These are phyloP conservation scores for Tetranychus piercei DNA, from an alignment of 2,888 invertebrate species.

Conservation along the genomic window DNA sequence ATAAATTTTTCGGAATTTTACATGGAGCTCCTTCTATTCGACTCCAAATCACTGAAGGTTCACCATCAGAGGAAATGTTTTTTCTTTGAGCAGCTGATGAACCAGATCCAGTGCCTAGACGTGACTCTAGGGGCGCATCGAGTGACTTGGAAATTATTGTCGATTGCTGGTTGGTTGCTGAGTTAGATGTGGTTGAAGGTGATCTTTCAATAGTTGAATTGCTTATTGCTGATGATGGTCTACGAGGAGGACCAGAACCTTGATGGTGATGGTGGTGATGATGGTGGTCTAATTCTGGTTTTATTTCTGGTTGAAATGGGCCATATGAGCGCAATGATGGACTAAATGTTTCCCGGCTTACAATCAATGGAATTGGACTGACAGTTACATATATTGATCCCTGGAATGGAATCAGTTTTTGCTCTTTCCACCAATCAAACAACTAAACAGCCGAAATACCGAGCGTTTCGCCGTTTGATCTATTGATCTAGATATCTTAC, in stretches of 20 bases:
- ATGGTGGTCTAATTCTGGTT: neutral
- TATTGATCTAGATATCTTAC: no score
- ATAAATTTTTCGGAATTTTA: slow-evolving; percentile 41
- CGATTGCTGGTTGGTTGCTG: neutral
- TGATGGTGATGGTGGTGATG: neutral
- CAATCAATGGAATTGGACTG: slow-evolving; percentile 33
- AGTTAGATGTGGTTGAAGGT: neutral
- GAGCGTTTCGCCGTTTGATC: no score
- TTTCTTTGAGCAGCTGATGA: neutral
- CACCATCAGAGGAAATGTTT: neutral
- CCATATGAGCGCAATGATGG: slow-evolving; percentile 32
- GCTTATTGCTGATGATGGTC: neutral
- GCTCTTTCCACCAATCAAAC: slow-evolving; percentile 42
- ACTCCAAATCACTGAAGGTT: neutral
- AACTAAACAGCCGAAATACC: slow-evolving; percentile 30
- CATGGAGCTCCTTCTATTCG: slow-evolving; percentile 27
- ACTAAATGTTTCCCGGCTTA: slow-evolving; percentile 28
- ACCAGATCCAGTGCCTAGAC: neutral
- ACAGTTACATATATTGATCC: slow-evolving; percentile 45
- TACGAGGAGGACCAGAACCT: neutral
- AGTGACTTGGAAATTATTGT: neutral
- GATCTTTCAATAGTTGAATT: neutral
- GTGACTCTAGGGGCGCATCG: neutral
- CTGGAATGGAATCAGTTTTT: slow-evolving; percentile 40
- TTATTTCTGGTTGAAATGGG: slow-evolving; percentile 30